Percentiles rank a stretch among this genome's conserved stretches.
Evolutionary conservation across 2,113 vertebrate genomes (phyloP).

Genomic region (Castor canadensis): DNA sequence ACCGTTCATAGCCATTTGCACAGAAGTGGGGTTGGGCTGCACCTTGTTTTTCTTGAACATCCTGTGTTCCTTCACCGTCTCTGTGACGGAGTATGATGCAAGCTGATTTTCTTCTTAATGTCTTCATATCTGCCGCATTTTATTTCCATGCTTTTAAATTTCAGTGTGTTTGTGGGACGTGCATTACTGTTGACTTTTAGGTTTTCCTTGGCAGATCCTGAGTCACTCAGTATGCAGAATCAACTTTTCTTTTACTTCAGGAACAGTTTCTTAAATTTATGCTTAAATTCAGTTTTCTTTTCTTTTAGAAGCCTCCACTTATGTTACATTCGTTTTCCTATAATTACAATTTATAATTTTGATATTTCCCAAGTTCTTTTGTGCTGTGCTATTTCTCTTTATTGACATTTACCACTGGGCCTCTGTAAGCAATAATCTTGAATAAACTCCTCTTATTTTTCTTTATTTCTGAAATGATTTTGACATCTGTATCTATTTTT

Average conservation of each 20-base stretch:
- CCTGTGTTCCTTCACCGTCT: not conserved
- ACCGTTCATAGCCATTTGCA: not conserved
- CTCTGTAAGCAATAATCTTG: not conserved
- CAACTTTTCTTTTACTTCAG: not conserved
- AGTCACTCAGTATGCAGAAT: not conserved
- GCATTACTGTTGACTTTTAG: not conserved
- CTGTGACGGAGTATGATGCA: not conserved
- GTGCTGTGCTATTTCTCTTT: not conserved
- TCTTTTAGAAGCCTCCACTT: not conserved
- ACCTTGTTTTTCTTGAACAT: not conserved
- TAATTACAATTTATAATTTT: not conserved
- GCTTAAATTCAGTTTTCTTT: not conserved
- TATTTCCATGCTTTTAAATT: not conserved
- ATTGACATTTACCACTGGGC: not conserved
- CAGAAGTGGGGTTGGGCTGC: not conserved
- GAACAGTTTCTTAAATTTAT: not conserved
- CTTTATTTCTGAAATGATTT: not conserved
- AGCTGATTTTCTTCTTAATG: not conserved
- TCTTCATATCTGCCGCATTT: not conserved
- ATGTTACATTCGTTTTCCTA: rapidly evolving
- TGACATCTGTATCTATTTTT: not conserved
- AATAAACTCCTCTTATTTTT: not conserved
- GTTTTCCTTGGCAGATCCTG: not conserved
- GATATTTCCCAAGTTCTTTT: not conserved
- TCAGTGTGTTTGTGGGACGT: not conserved